phyloP scores from a whole-genome alignment of 2,113 vertebrate species.

The Nerophis lumbriciformis region DNA sequence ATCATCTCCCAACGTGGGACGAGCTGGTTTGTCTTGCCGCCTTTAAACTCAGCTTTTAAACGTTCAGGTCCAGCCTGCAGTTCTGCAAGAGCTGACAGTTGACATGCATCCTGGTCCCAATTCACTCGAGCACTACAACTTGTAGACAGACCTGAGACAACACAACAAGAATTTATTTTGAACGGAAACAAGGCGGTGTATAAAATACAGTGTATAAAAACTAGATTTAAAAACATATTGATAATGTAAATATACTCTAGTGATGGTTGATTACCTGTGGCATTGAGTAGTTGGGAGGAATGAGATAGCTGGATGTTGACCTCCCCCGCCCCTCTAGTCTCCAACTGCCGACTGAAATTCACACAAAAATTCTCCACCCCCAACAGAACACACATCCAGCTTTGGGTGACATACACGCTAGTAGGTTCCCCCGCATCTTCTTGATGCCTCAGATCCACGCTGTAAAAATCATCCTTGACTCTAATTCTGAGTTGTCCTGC shows the following conservation, averaged over 20 bases:
- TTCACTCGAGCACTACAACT: conserved; percentile 46
- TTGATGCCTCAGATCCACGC: conserved; percentile 68
- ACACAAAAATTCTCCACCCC: conserved; percentile 61
- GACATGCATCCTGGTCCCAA: conserved; percentile 36
- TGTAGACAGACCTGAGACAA: conserved; percentile 58
- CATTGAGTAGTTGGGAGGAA: conserved; percentile 54
- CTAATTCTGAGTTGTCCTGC: conserved; percentile 73
- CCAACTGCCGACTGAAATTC: conserved; percentile 50
- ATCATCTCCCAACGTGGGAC: conserved; percentile 33
- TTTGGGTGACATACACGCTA: conserved; percentile 17
- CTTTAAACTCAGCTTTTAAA: conserved; percentile 54
- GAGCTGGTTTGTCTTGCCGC: conserved; percentile 23
- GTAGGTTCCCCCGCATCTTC: conserved; percentile 35
- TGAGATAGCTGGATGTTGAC: conserved; percentile 65
- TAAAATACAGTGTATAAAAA: no score
- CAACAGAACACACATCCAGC: conserved; percentile 56
- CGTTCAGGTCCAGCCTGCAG: conserved; percentile 56
- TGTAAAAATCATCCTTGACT: conserved; percentile 59
- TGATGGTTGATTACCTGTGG: conserved; percentile 66
- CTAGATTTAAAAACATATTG: not conserved
- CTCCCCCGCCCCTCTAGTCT: conserved; percentile 18
- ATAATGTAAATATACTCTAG: not conserved
- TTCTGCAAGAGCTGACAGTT: conserved; percentile 37
- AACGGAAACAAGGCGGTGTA: no score
- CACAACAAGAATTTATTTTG: not conserved